Percentiles rank a stretch among this genome's conserved stretches.
Conservation (phyloP, 2,797 vertebrate genomes). For the Enteromius viviparus region DNA sequence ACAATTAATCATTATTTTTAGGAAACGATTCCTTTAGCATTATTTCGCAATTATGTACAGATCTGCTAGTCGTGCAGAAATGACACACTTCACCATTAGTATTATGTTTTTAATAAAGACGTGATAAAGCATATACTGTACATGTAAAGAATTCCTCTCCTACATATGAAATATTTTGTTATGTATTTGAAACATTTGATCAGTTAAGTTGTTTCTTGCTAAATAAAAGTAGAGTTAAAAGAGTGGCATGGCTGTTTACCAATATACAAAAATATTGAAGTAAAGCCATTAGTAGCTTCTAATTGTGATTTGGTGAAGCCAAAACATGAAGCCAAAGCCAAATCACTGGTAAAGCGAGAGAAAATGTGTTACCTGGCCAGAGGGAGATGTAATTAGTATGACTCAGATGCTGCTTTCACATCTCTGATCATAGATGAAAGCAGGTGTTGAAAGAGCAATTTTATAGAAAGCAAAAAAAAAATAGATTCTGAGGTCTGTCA, state of each 20-base stretch:
- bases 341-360: not conserved
- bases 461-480: not conserved
- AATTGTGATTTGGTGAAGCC: not conserved
- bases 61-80: not conserved
- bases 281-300: not conserved
- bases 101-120: not conserved
- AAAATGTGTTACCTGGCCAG: constrained; percentile 34
- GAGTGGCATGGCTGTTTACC: no score
- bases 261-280: not conserved
- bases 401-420: constrained; percentile 19
- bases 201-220: not conserved
- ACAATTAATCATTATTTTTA: not conserved
- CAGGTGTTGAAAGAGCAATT: constrained; percentile 25
- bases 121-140: not conserved
- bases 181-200: not conserved
- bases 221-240: no score
- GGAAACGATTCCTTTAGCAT: not conserved
- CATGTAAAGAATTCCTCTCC: not conserved
- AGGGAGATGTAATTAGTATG: constrained; percentile 31
- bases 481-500: constrained; percentile 6
- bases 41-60: no score
- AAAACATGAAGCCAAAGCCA: not conserved
- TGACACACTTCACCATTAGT: not conserved
- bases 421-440: constrained; percentile 51
- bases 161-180: not conserved